These are phyloP conservation scores for Octopus sinensis DNA, from an alignment of 1,140 invertebrate species.

Conservation along the genomic window DNA sequence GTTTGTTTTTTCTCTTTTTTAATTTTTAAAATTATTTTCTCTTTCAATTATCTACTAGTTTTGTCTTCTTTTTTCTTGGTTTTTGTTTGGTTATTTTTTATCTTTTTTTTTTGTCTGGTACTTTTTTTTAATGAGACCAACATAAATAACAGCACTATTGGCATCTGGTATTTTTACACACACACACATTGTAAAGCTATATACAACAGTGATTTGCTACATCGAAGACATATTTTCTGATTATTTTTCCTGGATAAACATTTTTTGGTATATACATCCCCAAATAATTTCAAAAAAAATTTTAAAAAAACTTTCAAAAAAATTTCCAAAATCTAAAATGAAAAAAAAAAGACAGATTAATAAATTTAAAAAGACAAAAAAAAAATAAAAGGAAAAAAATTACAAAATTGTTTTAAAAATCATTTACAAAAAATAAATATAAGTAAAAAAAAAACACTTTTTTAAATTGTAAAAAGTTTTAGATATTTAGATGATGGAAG, in stretches of 20 bases:
- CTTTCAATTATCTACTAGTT: no score
- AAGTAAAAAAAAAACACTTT: not conserved
- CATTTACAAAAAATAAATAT: not conserved
- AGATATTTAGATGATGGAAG: not conserved
- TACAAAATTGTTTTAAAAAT: not conserved
- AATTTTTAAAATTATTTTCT: no score
- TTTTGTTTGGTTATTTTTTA: no score
- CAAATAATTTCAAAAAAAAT: not conserved
- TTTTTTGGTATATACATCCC: not conserved
- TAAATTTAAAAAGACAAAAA: not conserved
- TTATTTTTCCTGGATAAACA: conserved; percentile 1
- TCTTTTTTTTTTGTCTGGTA: no score
- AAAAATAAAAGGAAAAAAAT: not conserved
- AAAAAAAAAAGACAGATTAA: not conserved
- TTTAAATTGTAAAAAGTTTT: not conserved
- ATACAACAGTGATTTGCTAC: conserved; percentile 8
- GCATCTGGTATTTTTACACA: conserved; percentile 8
- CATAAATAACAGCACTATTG: no score
- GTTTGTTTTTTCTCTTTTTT: no score
- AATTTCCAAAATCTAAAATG: not conserved
- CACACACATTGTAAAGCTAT: not conserved
- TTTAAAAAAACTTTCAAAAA: not conserved
- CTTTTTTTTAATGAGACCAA: no score
- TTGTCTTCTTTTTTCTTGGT: no score
- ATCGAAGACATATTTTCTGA: conserved; percentile 11